Percentiles rank a stretch among this genome's conserved stretches.
Evolutionary conservation across 2,797 vertebrate species (phyloP).

Genomic region (Hirundo rustica): DNA sequence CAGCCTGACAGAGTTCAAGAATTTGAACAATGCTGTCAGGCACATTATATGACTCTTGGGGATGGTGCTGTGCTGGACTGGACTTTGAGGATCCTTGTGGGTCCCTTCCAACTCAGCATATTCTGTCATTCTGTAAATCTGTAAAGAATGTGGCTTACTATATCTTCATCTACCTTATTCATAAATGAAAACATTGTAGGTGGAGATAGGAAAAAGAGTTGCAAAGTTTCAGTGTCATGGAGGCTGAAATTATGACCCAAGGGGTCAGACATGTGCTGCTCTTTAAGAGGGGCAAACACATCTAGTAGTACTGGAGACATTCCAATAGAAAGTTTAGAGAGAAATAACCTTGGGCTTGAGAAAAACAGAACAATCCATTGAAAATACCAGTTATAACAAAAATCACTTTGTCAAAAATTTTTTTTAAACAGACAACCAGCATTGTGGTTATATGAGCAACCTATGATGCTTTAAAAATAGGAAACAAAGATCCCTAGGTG

Average conservation of each 20-base stretch:
- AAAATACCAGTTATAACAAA: neutral
- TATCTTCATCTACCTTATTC: neutral
- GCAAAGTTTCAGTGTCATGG: neutral
- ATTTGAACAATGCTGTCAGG: neutral
- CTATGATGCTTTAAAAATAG: neutral
- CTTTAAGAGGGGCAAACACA: neutral
- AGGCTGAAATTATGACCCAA: neutral
- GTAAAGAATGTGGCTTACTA: neutral
- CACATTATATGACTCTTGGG: no score
- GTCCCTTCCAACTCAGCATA: neutral
- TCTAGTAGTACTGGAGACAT: neutral
- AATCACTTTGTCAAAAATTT: neutral
- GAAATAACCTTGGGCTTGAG: neutral
- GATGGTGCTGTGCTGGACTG: neutral
- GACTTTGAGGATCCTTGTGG: rapidly evolving
- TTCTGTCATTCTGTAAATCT: neutral
- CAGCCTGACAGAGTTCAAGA: neutral
- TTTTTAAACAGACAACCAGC: neutral
- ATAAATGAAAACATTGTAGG: neutral
- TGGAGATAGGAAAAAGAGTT: neutral
- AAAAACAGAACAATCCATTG: neutral
- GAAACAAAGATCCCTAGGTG: neutral
- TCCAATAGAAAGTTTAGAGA: neutral
- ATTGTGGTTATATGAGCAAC: neutral
- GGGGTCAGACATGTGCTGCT: neutral